These are phyloP conservation scores for Phoxinus phoxinus DNA, from an alignment of 2,113 vertebrate genomes.

Conservation along the genomic window DNA sequence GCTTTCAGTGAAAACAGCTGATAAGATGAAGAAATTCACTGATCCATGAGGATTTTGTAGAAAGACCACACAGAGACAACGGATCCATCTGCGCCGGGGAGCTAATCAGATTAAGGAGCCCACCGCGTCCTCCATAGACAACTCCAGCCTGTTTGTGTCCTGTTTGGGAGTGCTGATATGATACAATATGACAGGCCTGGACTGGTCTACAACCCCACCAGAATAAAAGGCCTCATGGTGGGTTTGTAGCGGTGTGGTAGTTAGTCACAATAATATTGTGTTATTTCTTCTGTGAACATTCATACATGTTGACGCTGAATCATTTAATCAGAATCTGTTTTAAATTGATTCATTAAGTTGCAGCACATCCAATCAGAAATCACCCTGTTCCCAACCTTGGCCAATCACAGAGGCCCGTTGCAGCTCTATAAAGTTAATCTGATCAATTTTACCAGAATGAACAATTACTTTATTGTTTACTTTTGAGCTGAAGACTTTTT, in stretches of 20 bases:
- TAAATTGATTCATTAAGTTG: background rate
- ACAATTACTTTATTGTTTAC: background rate
- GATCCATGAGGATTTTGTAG: background rate
- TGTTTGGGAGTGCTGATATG: background rate
- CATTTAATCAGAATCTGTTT: no score
- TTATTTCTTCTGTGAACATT: background rate
- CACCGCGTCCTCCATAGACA: background rate
- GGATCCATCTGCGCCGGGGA: background rate
- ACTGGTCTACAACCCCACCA: background rate
- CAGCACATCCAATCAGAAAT: background rate
- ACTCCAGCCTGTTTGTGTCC: background rate
- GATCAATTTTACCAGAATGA: background rate
- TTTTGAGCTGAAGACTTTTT: background rate
- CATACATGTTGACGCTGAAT: no score
- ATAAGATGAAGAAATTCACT: background rate
- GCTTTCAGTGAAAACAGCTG: background rate
- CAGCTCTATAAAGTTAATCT: background rate
- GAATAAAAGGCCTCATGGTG: background rate
- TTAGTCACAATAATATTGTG: background rate
- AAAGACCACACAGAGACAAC: slow-evolving; percentile 6
- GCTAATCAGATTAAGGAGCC: slow-evolving; percentile 31
- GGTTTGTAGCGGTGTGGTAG: background rate
- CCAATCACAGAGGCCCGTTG: background rate
- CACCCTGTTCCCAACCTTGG: background rate
- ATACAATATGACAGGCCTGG: slow-evolving; percentile 9